phyloP scores from a whole-genome alignment of 2,888 invertebrate species.

The Cylloceria caligata region DNA sequence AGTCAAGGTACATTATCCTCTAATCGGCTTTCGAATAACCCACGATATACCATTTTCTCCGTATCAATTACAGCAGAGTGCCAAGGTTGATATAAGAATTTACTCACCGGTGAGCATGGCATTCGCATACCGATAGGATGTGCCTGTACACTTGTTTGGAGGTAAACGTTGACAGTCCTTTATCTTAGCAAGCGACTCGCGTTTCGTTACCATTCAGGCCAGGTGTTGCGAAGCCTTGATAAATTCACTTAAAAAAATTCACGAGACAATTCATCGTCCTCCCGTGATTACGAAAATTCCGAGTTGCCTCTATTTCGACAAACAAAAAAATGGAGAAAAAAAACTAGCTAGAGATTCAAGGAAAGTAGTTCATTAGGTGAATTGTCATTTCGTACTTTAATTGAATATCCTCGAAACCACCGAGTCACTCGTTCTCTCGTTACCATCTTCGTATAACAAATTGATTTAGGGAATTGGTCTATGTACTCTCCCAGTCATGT shows the following conservation, averaged over 20 bases:
- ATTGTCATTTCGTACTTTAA: background rate
- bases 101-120: background rate
- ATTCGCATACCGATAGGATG: slow-evolving; percentile 53
- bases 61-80: background rate
- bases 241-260: slow-evolving; percentile 5
- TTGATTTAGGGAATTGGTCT: background rate
- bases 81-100: slow-evolving; percentile 6
- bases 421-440: background rate
- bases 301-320: background rate
- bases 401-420: background rate
- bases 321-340: background rate
- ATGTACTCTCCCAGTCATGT: background rate
- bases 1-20: slow-evolving; percentile 86
- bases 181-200: slow-evolving; percentile 54
- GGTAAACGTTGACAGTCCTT: slow-evolving; percentile 22
- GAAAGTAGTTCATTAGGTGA: background rate
- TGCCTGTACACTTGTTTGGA: slow-evolving; percentile 9
- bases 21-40: background rate
- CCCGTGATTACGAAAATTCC: background rate
- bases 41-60: background rate
- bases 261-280: background rate
- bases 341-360: background rate
- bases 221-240: slow-evolving; percentile 13
- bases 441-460: background rate
- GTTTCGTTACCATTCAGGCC: slow-evolving; percentile 36